Conservation (phyloP, 2,113 vertebrate species). For the Scartelaos histophorus region DNA sequence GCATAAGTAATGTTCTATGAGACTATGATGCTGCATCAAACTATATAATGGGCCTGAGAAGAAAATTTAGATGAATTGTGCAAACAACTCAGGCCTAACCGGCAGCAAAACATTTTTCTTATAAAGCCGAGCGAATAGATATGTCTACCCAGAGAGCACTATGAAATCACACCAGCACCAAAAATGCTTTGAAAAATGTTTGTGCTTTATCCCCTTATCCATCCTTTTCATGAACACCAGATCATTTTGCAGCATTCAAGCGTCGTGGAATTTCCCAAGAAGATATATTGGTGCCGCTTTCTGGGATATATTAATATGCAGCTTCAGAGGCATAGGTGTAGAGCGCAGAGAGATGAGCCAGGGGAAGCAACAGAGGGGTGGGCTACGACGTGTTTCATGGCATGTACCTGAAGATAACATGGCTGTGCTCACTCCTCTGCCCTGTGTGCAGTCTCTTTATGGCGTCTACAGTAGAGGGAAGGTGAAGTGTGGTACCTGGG, state of each 20-base stretch:
- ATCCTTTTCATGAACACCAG: constrained; percentile 57
- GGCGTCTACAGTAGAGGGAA: constrained; percentile 16
- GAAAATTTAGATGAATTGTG: constrained; percentile 47
- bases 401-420: constrained; percentile 56
- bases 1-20: constrained; percentile 51
- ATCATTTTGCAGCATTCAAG: constrained; percentile 66
- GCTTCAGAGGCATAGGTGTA: constrained; percentile 57
- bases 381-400: constrained; percentile 58
- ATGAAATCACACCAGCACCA: constrained; percentile 35
- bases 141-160: constrained; percentile 43
- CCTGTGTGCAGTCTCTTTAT: constrained; percentile 25
- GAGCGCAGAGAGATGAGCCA: constrained; percentile 31
- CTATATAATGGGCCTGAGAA: constrained; percentile 20
- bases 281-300: constrained; percentile 72
- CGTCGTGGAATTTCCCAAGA: constrained; percentile 71
- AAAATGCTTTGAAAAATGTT: constrained; percentile 48
- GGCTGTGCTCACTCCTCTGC: constrained; percentile 21
- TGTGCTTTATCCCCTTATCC: constrained; percentile 59
- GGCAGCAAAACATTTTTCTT: constrained; percentile 63
- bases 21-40: constrained; percentile 36
- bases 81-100: constrained; percentile 50
- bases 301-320: constrained; percentile 74
- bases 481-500: constrained; percentile 22
- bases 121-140: constrained; percentile 30
- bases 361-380: constrained; percentile 39